Conservation (phyloP, 2,113 vertebrate species). For the Patagioenas fasciata region DNA sequence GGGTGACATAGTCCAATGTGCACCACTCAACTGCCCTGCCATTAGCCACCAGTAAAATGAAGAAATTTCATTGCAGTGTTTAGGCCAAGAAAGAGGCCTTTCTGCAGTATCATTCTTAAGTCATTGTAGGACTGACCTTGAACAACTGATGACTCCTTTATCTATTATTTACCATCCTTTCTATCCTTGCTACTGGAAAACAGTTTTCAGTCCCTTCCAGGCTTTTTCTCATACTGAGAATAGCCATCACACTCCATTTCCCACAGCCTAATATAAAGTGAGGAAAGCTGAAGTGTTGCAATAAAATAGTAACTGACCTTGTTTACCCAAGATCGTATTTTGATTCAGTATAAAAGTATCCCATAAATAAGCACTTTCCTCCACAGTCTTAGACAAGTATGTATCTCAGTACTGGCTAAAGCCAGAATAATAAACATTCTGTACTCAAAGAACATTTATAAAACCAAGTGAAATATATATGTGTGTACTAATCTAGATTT, state of each 20-base stretch:
- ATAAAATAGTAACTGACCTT: slow-evolving; percentile 25
- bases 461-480: not conserved
- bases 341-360: slow-evolving; percentile 10
- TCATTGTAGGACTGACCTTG: not conserved
- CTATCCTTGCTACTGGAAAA: not conserved
- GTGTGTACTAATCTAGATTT: not conserved
- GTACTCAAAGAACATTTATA: not conserved
- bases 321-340: not conserved
- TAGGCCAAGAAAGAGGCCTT: not conserved
- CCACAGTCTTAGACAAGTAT: not conserved
- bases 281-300: not conserved
- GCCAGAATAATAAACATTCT: not conserved
- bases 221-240: not conserved
- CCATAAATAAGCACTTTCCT: slow-evolving; percentile 3
- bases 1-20: accelerated
- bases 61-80: not conserved
- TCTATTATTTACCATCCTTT: not conserved
- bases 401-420: not conserved
- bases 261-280: not conserved
- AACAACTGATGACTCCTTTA: not conserved
- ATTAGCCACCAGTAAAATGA: not conserved
- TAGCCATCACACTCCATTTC: not conserved
- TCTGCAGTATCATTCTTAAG: not conserved
- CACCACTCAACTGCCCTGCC: not conserved
- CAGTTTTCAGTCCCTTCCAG: not conserved